Percentiles rank a stretch among this genome's conserved stretches.
These are phyloP conservation scores for Falco punctatus DNA, from an alignment of 2,113 vertebrate species.

Conservation along the genomic window DNA sequence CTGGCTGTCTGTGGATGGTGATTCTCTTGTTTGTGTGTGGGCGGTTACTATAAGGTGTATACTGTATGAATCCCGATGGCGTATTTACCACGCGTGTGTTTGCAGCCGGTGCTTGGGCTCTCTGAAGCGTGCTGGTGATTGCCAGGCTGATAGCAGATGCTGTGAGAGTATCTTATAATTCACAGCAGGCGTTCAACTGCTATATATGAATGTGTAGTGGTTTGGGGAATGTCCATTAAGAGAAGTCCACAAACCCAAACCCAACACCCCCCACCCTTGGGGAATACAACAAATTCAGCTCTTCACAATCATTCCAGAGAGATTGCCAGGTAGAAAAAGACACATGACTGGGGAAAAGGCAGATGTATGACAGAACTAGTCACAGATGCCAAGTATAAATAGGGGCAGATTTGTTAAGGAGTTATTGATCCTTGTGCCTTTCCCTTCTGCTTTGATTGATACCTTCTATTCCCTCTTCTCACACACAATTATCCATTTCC, in stretches of 20 bases:
- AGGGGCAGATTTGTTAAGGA: neutral
- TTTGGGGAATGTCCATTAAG: neutral
- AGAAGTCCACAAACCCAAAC: neutral
- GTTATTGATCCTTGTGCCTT: constrained; percentile 20
- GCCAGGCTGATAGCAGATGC: neutral
- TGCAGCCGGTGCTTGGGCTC: neutral
- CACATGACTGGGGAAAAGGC: neutral
- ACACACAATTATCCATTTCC: neutral
- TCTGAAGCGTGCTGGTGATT: neutral
- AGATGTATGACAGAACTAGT: neutral
- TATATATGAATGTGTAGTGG: neutral
- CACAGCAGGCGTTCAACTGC: neutral
- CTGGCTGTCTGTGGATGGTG: neutral
- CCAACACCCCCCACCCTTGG: neutral
- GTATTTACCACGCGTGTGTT: neutral
- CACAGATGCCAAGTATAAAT: neutral
- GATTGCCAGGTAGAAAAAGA: neutral
- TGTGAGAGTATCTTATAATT: neutral
- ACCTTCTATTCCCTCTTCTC: neutral
- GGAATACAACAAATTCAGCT: neutral
- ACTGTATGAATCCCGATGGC: neutral
- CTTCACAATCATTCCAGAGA: neutral
- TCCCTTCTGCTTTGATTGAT: neutral
- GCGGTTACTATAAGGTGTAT: neutral
- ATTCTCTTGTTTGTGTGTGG: neutral